A percentile compares a stretch with the other conserved stretches of the same genome.
phyloP scores from a whole-genome alignment of 1,140 invertebrate genomes.

The Monochamus saltuarius region DNA sequence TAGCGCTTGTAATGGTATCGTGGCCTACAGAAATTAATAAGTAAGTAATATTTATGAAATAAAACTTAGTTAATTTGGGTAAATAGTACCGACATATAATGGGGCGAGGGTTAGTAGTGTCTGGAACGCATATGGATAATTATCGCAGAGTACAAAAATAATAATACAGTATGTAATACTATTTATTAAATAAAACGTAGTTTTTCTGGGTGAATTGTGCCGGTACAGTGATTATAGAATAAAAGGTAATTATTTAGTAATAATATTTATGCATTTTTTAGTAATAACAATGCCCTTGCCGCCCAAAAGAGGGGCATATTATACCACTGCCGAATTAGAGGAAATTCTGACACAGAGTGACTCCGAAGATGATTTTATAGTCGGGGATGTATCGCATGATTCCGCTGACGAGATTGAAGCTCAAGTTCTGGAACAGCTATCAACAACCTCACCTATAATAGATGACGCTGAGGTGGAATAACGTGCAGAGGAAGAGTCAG shows the following conservation, averaged over 20 bases:
- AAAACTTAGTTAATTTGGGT: no score
- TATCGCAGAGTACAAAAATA: no score
- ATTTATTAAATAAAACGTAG: no score
- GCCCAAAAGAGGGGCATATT: neutral
- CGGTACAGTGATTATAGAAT: neutral
- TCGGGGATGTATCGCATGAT: neutral
- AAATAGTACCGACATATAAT: no score
- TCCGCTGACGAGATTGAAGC: conserved; percentile 1
- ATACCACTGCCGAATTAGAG: neutral
- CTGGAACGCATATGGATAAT: no score
- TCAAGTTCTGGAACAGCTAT: neutral
- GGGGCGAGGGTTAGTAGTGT: no score
- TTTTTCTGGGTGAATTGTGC: conserved; percentile 1
- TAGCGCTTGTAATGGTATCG: no score
- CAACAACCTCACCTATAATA: neutral
- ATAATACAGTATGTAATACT: no score
- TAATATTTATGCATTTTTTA: neutral
- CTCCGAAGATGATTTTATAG: conserved; percentile 3
- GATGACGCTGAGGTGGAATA: neutral
- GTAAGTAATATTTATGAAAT: no score
- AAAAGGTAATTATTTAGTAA: conserved; percentile 2
- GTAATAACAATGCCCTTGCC: neutral
- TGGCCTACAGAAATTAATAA: no score
- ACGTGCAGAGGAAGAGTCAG: neutral
- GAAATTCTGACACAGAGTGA: neutral